Evolutionary conservation across 2,888 invertebrate species (phyloP), one percentile per base, ranked within the genome.

Genomic region (Diplazon laetatorius): DNA sequence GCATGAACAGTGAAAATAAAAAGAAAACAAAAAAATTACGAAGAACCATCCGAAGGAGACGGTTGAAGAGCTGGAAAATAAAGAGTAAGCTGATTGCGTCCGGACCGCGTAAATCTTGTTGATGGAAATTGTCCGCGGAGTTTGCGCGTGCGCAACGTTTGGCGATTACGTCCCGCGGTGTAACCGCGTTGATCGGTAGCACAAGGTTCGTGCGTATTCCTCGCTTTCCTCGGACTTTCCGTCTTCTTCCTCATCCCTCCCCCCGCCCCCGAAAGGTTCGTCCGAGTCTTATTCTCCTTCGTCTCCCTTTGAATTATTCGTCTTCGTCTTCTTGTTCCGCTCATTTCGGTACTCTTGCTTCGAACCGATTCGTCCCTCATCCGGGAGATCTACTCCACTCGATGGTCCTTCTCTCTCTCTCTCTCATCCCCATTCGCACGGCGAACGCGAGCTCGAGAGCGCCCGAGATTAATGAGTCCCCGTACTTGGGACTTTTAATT

Each of bases 401-500:
- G 30, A 18, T 30, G 50, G 20, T 14, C 14, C 35, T 66, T 22
- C n/a, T n/a, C n/a, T n/a, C n/a, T n/a, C n/a, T n/a, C n/a, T n/a
- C n/a, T n/a, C n/a, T n/a, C 35, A n/a, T 39, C 78, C 65, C 42
- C 30, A 30, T 14, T 77, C 76, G 74, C 63, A 55, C 73, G 72
- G 68, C 59, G 75, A 71, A n/a, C 59, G 16, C 62, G 6, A 37
- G 35, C 30, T 37, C 46, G 86, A 89, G 90, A 90, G 6, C 16
- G 35, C 30, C 59, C 46, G 86, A 89, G 90, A 90, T 90, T 90
- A 89, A 90, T 89, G 89, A 88, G 85, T 25, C 80, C 69, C 84
- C 83, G 85, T 85, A 87, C 87, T 88, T 85, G 86, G 78, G 85
- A 87, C 87, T 90, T 90, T 90, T 89, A 89, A 90, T 90, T 90